These are phyloP conservation scores for Zosterops lateralis DNA, from an alignment of 2,113 vertebrate genomes.

Conservation along the genomic window DNA sequence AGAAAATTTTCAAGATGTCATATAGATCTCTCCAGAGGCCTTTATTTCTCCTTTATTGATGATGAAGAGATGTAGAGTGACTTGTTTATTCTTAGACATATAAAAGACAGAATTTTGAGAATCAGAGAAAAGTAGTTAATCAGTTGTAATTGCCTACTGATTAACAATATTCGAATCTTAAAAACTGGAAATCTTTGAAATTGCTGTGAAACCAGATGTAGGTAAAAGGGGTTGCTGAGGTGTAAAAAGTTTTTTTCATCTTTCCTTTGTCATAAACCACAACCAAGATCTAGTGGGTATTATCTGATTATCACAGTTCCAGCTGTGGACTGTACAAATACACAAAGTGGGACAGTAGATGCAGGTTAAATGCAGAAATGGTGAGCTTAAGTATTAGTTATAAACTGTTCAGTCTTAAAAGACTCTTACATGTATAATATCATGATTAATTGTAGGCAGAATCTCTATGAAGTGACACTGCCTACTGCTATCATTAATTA, in stretches of 20 bases:
- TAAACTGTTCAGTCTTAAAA: background rate
- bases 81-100: background rate
- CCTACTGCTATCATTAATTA: background rate
- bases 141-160: background rate
- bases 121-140: background rate
- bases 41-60: background rate
- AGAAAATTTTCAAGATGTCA: background rate
- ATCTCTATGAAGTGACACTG: background rate
- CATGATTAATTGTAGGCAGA: background rate
- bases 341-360: background rate
- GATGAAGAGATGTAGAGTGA: background rate
- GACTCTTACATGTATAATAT: background rate
- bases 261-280: background rate
- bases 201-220: background rate
- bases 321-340: background rate
- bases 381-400: background rate
- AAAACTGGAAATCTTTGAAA: background rate
- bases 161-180: background rate
- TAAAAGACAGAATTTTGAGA: background rate
- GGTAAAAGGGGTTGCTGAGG: background rate
- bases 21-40: background rate
- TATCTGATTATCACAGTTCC: background rate
- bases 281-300: background rate
- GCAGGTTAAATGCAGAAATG: background rate
- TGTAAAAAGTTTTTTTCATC: background rate